These are phyloP conservation scores for Paracyclopina nana DNA, from an alignment of 1,140 invertebrate genomes.

Conservation along the genomic window DNA sequence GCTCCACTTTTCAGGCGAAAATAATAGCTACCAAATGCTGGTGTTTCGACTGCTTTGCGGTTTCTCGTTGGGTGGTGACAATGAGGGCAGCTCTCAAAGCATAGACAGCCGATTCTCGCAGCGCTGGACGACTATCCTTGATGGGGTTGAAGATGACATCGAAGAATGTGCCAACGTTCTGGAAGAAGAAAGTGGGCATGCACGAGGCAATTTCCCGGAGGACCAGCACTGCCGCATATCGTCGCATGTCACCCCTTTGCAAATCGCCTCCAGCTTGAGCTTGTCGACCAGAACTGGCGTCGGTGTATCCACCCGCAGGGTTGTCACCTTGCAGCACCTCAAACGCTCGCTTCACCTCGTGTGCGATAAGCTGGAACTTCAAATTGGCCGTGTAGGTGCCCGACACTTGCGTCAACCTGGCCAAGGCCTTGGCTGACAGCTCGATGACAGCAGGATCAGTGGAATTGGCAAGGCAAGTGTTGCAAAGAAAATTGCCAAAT, in stretches of 20 bases:
- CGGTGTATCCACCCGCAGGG: conserved; percentile 65
- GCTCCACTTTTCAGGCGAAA: no score
- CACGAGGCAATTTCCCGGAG: conserved; percentile 80
- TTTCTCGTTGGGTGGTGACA: conserved; percentile 83
- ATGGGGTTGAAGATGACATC: conserved; percentile 83
- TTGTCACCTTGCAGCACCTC: conserved; percentile 76
- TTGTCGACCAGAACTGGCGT: conserved; percentile 1
- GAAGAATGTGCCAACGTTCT: conserved; percentile 89
- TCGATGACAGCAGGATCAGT: conserved; percentile 76
- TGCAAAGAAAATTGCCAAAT: conserved; percentile 79
- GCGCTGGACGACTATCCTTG: conserved; percentile 71
- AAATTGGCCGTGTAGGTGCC: conserved; percentile 59
- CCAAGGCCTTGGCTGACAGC: conserved; percentile 80
- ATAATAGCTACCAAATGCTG: no score
- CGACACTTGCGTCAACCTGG: conserved; percentile 52
- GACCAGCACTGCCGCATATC: conserved; percentile 43
- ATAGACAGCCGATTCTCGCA: conserved; percentile 76
- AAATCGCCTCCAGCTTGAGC: neutral
- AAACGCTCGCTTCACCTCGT: conserved; percentile 82
- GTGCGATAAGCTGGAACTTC: conserved; percentile 63
- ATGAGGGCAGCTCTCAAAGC: conserved; percentile 76
- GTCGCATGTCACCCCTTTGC: no score
- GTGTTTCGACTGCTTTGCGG: conserved; percentile 38
- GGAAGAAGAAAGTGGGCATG: conserved; percentile 94
- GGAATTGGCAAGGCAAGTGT: conserved; percentile 24